Conservation (phyloP, 2,888 invertebrate genomes). For the Argynnis bischoffii region DNA sequence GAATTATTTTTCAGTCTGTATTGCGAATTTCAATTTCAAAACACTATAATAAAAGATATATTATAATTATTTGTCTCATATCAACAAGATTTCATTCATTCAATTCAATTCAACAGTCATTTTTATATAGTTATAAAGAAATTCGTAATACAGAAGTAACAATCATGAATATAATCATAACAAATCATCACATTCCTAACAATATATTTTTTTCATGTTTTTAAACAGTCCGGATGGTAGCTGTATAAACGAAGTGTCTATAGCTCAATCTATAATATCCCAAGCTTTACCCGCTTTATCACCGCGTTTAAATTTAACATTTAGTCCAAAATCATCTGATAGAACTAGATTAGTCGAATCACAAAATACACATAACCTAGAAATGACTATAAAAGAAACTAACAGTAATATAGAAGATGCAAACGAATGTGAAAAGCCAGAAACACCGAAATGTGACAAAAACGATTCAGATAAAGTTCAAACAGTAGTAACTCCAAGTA, state of each 20-base stretch:
- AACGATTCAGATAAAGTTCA: constrained; percentile 56
- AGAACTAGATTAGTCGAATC: constrained; percentile 73
- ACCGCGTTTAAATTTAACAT: constrained; percentile 70
- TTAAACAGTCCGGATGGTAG: constrained; percentile 77
- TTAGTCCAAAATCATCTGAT: constrained; percentile 74
- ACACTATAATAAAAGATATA: no score
- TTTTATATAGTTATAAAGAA: background rate
- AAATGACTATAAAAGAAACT: constrained; percentile 67
- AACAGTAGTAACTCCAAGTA: constrained; percentile 80
- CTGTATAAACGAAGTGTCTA: constrained; percentile 79
- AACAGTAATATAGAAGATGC: constrained; percentile 45
- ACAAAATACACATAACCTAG: constrained; percentile 58
- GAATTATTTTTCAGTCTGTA: background rate
- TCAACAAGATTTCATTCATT: no score
- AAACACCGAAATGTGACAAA: constrained; percentile 56
- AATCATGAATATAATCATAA: constrained; percentile 20
- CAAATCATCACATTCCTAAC: constrained; percentile 51
- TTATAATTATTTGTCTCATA: no score
- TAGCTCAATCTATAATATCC: constrained; percentile 80
- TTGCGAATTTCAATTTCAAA: constrained; percentile 1
- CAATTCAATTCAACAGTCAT: no score
- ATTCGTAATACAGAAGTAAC: constrained; percentile 26
- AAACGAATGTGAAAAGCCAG: constrained; percentile 49
- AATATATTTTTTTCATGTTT: constrained; percentile 51
- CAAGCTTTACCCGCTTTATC: constrained; percentile 79